Evolutionary conservation across 2,888 invertebrate species (phyloP), one percentile per base, ranked within the genome.

Genomic region (Odontothrips loti): DNA sequence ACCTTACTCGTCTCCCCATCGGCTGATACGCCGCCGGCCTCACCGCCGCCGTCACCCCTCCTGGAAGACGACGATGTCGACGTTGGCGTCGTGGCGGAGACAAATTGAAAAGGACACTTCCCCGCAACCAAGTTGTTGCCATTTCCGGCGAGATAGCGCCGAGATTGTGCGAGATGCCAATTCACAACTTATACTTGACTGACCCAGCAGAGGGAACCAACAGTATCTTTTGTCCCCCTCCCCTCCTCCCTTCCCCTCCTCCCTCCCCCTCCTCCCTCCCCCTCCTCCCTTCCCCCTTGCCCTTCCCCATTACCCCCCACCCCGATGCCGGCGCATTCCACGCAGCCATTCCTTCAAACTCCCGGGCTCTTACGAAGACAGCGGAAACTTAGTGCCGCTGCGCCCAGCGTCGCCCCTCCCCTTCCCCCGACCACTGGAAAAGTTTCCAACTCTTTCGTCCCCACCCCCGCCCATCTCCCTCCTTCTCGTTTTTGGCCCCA

Each of bases 61-160:
- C 34, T 43, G 34, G 34, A 43, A 43, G 34, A 43, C 34, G 34
- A 43, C 34, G 2, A 4, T 6, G 34, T 43, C 34, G 34, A 6
- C 34, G 3, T n/a, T n/a, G n/a, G n/a, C 34, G 34, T 6, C 34
- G 34, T 6, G 34, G 34, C 34, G 34, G 34, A 6, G 34, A 43
- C 34, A 43, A 75, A 75, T 75, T 75, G 68, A 75, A 75, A 75
- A 75, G 12, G 68, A 27, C 68, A 75, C 68, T 75, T 75, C 68
- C 68, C 34, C 34, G 34, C 34, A 43, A 43, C 34, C 34, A 27
- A 75, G 68, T 75, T 75, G 68, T 58, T 43, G 58, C 17, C 58
- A 58, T 58, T 58, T 17, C 58, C 68, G 27, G 23, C 68, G 68
- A 75, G 68, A 75, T 75, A 27, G 68, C 68, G 27, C 27, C 12